Percentiles rank a stretch among this genome's conserved stretches.
phyloP scores from a whole-genome alignment of 30 jellyfish, hydroid and myxozoan species.

The Hydra vulgaris region DNA sequence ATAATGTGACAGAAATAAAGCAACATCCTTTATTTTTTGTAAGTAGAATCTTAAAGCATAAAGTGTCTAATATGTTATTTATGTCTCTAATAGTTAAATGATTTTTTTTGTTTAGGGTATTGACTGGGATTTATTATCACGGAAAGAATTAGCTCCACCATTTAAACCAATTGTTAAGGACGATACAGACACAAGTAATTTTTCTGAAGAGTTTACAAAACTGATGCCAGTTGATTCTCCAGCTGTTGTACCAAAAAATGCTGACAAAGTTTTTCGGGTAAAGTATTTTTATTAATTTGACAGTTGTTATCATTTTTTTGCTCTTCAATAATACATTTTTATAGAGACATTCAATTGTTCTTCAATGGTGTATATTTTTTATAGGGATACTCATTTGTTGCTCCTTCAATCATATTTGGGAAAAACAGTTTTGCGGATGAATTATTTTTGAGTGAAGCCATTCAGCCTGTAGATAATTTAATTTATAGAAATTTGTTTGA shows the following conservation, averaged over 20 bases:
- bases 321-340: neutral
- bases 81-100: neutral
- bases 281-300: neutral
- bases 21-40: slow-evolving; percentile 75
- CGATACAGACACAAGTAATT: slow-evolving; percentile 80
- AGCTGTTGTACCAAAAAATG: slow-evolving; percentile 68
- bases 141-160: slow-evolving; percentile 54
- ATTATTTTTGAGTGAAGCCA: slow-evolving; percentile 26
- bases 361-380: slow-evolving; percentile 35
- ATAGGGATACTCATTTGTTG: slow-evolving; percentile 90
- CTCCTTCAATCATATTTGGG: slow-evolving; percentile 91
- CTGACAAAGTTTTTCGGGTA: slow-evolving; percentile 78
- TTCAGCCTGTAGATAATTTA: slow-evolving; percentile 64
- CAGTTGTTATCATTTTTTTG: neutral
- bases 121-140: slow-evolving; percentile 61
- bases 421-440: slow-evolving; percentile 84
- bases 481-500: slow-evolving; percentile 59
- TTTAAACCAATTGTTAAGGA: slow-evolving; percentile 71
- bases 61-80: too few relatives aligned
- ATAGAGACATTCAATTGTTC: slow-evolving; percentile 85
- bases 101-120: slow-evolving; percentile 33
- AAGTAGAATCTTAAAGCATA: too few relatives aligned
- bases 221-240: slow-evolving; percentile 91
- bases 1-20: slow-evolving; percentile 56
- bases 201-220: slow-evolving; percentile 83